Conservation (phyloP, 2,888 invertebrate species). For the Junonia oenone region DNA sequence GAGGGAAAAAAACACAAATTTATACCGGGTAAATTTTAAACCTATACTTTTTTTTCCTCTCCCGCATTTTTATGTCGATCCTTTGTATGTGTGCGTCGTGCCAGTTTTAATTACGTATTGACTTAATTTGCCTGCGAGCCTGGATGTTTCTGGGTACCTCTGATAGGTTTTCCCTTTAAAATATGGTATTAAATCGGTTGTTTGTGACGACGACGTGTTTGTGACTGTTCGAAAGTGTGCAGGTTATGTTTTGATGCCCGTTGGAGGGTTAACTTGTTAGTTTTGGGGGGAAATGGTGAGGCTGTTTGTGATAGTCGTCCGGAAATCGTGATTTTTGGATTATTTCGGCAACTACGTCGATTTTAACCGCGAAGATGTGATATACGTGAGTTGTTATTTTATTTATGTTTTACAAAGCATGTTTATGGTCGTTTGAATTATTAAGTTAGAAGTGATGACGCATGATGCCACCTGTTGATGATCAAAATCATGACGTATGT, state of each 20-base stretch:
- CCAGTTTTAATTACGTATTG: conserved; percentile 79
- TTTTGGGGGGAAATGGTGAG: conserved; percentile 54
- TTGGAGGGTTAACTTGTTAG: conserved; percentile 29
- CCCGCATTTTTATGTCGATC: conserved; percentile 75
- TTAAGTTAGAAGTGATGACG: conserved; percentile 33
- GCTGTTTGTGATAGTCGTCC: conserved; percentile 22
- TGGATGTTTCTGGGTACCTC: conserved; percentile 49
- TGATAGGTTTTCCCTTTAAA: conserved; percentile 35
- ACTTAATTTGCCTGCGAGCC: conserved; percentile 75
- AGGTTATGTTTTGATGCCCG: conserved; percentile 46
- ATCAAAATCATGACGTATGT: conserved; percentile 17
- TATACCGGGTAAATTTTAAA: conserved; percentile 80
- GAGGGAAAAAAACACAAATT: conserved; percentile 78
- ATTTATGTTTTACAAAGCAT: conserved; percentile 13
- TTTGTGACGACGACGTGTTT: conserved; percentile 26
- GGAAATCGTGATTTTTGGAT: conserved; percentile 26
- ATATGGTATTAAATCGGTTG: conserved; percentile 26
- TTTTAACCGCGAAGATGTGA: conserved; percentile 33
- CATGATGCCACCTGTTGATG: conserved; percentile 48
- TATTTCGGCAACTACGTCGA: conserved; percentile 22
- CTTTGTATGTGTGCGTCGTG: conserved; percentile 74
- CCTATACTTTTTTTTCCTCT: conserved; percentile 77
- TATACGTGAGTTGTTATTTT: conserved; percentile 32
- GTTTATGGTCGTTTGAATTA: neutral
- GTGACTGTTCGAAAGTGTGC: conserved; percentile 29